Evolutionary conservation across 2,888 invertebrate species (phyloP), one percentile per base, ranked within the genome.

Genomic region (Leucophenga maculata): DNA sequence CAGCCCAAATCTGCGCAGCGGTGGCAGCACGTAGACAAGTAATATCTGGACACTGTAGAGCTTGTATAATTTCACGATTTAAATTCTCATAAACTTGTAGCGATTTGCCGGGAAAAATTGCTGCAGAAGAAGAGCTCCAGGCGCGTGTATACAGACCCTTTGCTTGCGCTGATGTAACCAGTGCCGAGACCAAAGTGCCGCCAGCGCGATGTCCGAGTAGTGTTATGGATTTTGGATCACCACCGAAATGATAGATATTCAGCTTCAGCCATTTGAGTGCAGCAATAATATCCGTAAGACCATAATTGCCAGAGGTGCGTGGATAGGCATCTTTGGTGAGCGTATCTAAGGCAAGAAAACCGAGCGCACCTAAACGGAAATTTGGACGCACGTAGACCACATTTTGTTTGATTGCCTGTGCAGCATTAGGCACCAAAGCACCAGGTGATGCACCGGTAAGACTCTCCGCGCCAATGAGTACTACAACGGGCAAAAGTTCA

Each of bases 341-440:
- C 1, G 92, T 90, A 69, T 93, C 92, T 6, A 93, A 89, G 0
- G 97, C 93, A 64, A 97, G 89, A 86, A 97, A 97, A 3, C 97
- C 97, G 68, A 94, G 90, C 60, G 92, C 91, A 0, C 93, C 94
- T 71, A 94, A 89, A 78, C 97, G 91, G 88, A 96, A 96, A 84
- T 96, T 96, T 4, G 96, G 95, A 72, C 94, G 91, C 1, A 97
- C 96, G 85, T 95, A 95, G 8, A 97, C 93, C 1, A 95, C 93
- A 85, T 96, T 94, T 71, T 93, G 92, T 39, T 39, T 39, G 11
- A 6, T 3, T 9, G 11, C 39, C 73, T 95, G 92, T 54, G 93
- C 90, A 0, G 95, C 92, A 0, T 94, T 94, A 0, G 96, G 95
- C 75, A 93, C 91, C 78, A 90, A 88, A 71, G 90, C 90, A 4